A percentile compares a stretch with the other conserved stretches of the same genome.
These are phyloP conservation scores for Canis aureus DNA, from an alignment of 2,113 vertebrate species.

Conservation along the genomic window DNA sequence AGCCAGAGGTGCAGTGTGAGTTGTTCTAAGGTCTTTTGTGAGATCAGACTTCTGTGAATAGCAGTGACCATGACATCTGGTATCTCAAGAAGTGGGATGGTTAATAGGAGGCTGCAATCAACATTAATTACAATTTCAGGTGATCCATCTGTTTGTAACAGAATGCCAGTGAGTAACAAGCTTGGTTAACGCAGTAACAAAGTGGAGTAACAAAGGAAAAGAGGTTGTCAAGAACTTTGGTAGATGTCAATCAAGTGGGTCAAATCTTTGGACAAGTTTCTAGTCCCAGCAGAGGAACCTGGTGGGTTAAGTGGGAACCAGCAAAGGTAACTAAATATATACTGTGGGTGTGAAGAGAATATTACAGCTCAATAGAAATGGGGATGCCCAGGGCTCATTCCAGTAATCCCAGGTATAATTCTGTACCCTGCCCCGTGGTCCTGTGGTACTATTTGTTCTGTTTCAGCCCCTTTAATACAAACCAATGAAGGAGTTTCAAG, in stretches of 20 bases:
- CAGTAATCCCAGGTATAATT: not conserved
- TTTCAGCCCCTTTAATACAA: not conserved
- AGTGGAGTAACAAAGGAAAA: not conserved
- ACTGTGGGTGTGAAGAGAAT: not conserved
- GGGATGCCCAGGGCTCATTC: too few species aligned
- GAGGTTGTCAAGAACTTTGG: not conserved
- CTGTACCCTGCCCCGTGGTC: not conserved
- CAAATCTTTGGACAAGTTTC: not conserved
- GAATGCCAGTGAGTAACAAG: not conserved
- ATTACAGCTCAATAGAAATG: not conserved
- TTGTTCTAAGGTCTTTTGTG: not conserved
- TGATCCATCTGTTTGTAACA: too few species aligned
- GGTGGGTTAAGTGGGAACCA: not conserved
- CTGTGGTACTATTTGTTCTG: not conserved
- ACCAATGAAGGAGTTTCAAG: not conserved
- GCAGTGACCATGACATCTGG: not conserved
- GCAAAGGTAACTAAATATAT: not conserved
- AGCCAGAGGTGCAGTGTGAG: not conserved
- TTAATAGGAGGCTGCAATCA: not conserved
- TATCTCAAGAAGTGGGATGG: not conserved
- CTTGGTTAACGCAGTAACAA: not conserved
- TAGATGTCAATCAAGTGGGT: not conserved
- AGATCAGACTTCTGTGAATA: not conserved
- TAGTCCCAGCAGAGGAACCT: not conserved
- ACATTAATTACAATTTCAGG: not conserved